Percentiles rank a stretch among this genome's conserved stretches.
These are phyloP conservation scores for Eutrigla gurnardus DNA, from an alignment of 2,797 vertebrate genomes.

Conservation along the genomic window DNA sequence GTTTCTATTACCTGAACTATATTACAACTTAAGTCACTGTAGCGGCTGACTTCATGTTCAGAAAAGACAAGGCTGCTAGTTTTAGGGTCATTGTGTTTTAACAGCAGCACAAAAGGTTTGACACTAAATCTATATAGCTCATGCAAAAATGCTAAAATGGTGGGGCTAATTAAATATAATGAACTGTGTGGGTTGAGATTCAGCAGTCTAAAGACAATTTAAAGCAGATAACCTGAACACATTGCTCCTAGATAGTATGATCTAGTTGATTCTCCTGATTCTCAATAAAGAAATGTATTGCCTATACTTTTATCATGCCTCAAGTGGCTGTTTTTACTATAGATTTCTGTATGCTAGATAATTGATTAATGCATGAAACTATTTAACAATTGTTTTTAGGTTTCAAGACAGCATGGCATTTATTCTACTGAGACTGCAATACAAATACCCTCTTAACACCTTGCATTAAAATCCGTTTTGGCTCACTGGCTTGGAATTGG, in stretches of 20 bases:
- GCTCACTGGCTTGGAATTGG: not conserved
- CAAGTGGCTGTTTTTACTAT: slow-evolving; percentile 1
- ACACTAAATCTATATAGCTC: slow-evolving; percentile 1
- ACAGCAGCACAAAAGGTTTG: slow-evolving; percentile 21
- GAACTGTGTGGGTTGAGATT: slow-evolving; percentile 29
- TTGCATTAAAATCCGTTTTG: not conserved
- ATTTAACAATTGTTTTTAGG: not conserved
- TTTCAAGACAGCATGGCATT: not conserved
- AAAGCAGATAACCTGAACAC: not conserved
- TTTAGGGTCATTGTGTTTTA: slow-evolving; percentile 7
- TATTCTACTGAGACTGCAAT: not conserved
- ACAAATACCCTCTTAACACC: not conserved
- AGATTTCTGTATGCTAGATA: not conserved
- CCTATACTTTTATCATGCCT: not conserved
- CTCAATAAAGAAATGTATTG: not conserved
- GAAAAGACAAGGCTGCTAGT: not conserved
- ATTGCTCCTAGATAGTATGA: not conserved
- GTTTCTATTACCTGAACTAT: slow-evolving; percentile 16
- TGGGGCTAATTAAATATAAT: slow-evolving; percentile 37
- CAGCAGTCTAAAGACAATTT: not conserved
- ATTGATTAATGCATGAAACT: not conserved
- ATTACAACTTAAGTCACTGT: slow-evolving; percentile 2
- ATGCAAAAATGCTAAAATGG: slow-evolving; percentile 13
- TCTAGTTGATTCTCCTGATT: not conserved
- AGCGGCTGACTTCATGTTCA: slow-evolving; percentile 4